Percentiles rank a stretch among this genome's conserved stretches.
phyloP scores from a whole-genome alignment of 1,140 invertebrate species.

The Pseudomyrmex pallidus region DNA sequence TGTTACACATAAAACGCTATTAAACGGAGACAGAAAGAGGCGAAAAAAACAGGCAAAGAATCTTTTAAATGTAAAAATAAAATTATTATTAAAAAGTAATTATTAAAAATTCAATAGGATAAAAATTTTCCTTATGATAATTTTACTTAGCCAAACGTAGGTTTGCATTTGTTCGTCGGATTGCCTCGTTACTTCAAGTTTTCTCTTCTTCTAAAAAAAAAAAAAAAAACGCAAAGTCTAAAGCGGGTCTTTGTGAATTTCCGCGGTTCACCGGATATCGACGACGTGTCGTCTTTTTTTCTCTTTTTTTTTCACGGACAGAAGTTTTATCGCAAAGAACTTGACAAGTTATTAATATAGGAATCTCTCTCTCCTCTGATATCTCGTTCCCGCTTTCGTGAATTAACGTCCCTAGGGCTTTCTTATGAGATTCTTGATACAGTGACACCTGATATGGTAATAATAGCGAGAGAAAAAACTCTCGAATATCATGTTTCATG shows the following conservation, averaged over 20 bases:
- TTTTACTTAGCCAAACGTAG: background rate
- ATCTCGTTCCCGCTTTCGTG: background rate
- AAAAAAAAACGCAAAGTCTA: background rate
- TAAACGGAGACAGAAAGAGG: no score
- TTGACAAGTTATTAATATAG: constrained; percentile 53
- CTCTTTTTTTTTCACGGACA: background rate
- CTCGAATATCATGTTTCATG: background rate
- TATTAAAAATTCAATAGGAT: no score
- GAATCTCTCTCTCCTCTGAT: constrained; percentile 27
- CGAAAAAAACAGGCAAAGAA: no score
- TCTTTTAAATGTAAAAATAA: no score
- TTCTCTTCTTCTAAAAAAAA: background rate
- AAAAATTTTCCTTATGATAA: no score
- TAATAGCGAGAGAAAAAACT: background rate
- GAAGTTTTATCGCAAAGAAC: constrained; percentile 50
- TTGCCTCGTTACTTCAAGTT: background rate
- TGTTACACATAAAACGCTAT: no score
- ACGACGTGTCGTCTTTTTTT: constrained; percentile 47
- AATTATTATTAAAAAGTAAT: no score
- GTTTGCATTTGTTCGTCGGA: background rate
- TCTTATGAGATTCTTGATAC: background rate
- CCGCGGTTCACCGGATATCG: constrained; percentile 20
- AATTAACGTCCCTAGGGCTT: constrained; percentile 36
- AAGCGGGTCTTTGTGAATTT: constrained; percentile 31
- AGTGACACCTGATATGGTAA: background rate